Base-by-base conservation (phyloP, 2,797 vertebrate species). In the Sebastes cheni region DNA sequence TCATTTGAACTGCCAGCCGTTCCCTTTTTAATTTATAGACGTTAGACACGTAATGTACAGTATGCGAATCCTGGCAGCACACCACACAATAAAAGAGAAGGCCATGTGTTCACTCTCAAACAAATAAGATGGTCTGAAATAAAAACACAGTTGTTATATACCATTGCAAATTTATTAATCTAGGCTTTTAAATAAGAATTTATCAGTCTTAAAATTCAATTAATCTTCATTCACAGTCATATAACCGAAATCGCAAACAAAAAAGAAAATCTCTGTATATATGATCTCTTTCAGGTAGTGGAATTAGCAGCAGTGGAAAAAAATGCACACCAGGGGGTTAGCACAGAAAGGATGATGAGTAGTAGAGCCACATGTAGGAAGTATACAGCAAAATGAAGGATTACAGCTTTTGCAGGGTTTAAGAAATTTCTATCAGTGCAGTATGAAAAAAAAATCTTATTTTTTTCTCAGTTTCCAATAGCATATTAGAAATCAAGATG, bases 171-270 rank as follows among this genome's bases (percentile, higher is more conserved):
- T 95, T 95, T 95, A 95, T 95, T 94, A 72, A 93, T 87, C 86
- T 93, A 91, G 76, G 82, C 50, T 90, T 95, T 95, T 96, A 96
- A 96, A 96, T 96, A 95, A 91, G 92, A 95, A 92, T 93, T 94
- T 86, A 84, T 91, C 68, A 91, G 88, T 91, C 79, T 94, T 95
- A 94, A 95, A 96, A 95, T 92, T 94, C 80, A 86, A 91, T 90
- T 83, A 2, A 90, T 93, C 69, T 92, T 93, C 89, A 94, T 96
- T 96, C 95, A 96, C 95, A 95, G 94, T 95, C 84, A 65, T 91
- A 80, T 93, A 85, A 94, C 86, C 88, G 85, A 92, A 89, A 83
- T 78, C 30, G 55, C 66, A 60, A 76, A 72, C 58, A 86, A 92
- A 80, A 74, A 71, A 84, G 56, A 65, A 82, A 89, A 88, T 82